A percentile compares a stretch with the other conserved stretches of the same genome.
Conservation (phyloP, 1,140 invertebrate species). For the Adoxophyes honmai region DNA sequence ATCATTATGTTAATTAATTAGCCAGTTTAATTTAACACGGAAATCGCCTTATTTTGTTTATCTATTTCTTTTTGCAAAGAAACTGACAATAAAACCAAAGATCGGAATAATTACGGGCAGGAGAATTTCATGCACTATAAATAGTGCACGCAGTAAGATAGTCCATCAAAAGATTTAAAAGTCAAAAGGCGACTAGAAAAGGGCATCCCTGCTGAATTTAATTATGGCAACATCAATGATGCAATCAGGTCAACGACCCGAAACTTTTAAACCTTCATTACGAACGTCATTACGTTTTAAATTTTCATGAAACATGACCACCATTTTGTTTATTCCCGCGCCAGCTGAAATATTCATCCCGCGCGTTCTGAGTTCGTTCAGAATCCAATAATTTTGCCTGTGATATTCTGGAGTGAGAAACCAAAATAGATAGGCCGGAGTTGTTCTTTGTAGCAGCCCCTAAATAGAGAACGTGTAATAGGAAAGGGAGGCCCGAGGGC, state of each 20-base stretch:
- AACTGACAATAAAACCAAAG: too few relatives aligned
- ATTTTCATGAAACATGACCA: neutral
- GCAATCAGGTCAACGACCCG: neutral
- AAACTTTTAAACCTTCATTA: neutral
- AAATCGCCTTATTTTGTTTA: neutral
- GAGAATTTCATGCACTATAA: too few relatives aligned
- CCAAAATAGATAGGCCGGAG: constrained; percentile 71
- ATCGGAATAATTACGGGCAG: too few relatives aligned
- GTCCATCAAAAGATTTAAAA: too few relatives aligned
- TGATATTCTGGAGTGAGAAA: constrained; percentile 57
- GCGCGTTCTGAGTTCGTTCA: constrained; percentile 27
- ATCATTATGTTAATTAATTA: constrained; percentile 14
- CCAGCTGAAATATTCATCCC: constrained; percentile 30
- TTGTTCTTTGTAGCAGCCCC: constrained; percentile 69
- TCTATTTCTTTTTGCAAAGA: neutral
- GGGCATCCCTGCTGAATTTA: too few relatives aligned
- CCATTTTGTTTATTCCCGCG: constrained; percentile 26
- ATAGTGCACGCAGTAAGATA: too few relatives aligned
- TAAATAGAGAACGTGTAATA: constrained; percentile 72
- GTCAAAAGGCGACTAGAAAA: too few relatives aligned
- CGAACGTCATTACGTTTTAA: neutral
- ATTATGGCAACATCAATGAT: neutral
- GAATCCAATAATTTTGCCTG: constrained; percentile 58
- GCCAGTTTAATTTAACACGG: constrained; percentile 12
- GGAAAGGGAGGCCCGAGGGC: constrained; percentile 58